phyloP scores from a whole-genome alignment of 2,888 invertebrate species.

The Amphipoea lucens region DNA sequence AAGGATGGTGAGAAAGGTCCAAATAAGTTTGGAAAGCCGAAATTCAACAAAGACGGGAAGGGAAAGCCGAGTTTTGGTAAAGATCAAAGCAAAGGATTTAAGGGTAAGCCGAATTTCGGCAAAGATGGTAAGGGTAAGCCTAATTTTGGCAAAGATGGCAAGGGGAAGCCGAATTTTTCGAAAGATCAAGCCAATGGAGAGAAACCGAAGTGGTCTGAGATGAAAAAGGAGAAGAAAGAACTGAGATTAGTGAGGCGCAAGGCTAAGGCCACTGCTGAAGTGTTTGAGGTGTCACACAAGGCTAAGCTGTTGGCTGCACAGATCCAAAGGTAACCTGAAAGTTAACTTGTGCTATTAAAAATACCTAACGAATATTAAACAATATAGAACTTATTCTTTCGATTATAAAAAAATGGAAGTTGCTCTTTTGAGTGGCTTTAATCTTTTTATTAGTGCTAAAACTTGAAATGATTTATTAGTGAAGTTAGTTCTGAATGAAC shows the following conservation, averaged over 20 bases:
- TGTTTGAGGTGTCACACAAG: conserved; percentile 87
- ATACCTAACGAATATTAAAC: neutral
- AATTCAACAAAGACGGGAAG: conserved; percentile 48
- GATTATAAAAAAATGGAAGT: neutral
- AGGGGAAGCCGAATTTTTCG: conserved; percentile 71
- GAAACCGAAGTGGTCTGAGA: conserved; percentile 93
- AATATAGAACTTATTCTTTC: neutral
- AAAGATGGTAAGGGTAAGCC: conserved; percentile 56
- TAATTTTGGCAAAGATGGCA: conserved; percentile 62
- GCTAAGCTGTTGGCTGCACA: conserved; percentile 86
- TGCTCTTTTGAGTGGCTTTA: neutral
- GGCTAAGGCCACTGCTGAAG: conserved; percentile 87
- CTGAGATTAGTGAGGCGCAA: conserved; percentile 92
- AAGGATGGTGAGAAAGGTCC: conserved; percentile 47
- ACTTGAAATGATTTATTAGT: neutral
- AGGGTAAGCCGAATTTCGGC: conserved; percentile 59
- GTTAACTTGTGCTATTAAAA: neutral
- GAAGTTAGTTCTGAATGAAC: neutral
- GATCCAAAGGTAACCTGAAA: conserved; percentile 81
- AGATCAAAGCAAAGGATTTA: conserved; percentile 40
- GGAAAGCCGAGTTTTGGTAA: conserved; percentile 53
- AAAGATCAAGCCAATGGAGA: conserved; percentile 75
- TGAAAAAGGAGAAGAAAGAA: conserved; percentile 94
- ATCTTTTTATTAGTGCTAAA: too few species aligned
- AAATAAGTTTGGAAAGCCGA: conserved; percentile 54